Evolutionary conservation across 2,888 invertebrate species (phyloP), one percentile per base, ranked within the genome.

Genomic region (Polydesmus complanatus): DNA sequence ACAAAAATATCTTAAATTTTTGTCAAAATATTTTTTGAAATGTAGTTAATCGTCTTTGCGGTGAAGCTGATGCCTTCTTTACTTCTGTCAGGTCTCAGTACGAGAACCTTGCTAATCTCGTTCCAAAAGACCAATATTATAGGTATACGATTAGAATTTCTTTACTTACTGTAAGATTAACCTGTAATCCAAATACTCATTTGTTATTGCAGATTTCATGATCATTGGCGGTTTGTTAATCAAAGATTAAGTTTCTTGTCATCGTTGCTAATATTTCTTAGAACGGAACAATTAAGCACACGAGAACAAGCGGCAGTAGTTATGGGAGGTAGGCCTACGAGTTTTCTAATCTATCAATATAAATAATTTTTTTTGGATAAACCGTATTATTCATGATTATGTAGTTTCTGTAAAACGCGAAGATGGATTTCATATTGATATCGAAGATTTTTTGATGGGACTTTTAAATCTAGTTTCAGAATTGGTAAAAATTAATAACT

Each of bases 401-500:
- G 27, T 74, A 90, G 89, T 91, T 23, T 82, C 84, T 70, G 77
- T 79, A 0, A 80, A 82, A 63, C 75, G 80, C 64, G 78, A 81
- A 37, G 79, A 83, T n/a, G 89, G 88, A 0, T 89, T 94, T 70
- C 91, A 92, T 70, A 76, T 94, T 67, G 93, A 94, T 67, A 77
- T 94, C 27, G 94, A 95, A 73, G 94, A 94, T 70, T 94, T 88
- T 69, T 77, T 95, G 22, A 82, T 71, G 73, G 94, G 94, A 0
- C 73, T 93, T 11, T 76, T 94, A 19, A 82, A 84, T 70, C 75
- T 94, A 67, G 86, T 90, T 37, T 83, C 87, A 19, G 94, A 94
- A 77, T 54, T 63, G 53, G 61, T 56, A 50, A 51, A 19, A 11
- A 22, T n/a, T 22, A 47, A 47, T 47, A 18, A 14, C n/a, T 51